Evolutionary conservation across 1,140 invertebrate genomes (phyloP).

Genomic region (Anthonomus grandis): DNA sequence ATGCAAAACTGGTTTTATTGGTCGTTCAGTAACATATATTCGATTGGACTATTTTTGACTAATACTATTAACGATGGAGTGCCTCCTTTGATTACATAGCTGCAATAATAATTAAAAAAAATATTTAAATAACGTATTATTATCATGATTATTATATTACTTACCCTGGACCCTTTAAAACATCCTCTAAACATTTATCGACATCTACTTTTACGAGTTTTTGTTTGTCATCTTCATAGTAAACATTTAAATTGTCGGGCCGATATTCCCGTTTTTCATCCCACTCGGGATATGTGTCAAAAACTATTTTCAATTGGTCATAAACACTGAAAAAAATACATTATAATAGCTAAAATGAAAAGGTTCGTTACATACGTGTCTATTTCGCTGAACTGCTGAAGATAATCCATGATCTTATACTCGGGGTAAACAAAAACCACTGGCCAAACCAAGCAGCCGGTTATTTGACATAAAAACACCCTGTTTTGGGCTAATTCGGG

Average conservation of each 20-base stretch:
- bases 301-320: constrained; percentile 70
- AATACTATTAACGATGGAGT: constrained; percentile 45
- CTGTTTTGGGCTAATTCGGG: constrained; percentile 57
- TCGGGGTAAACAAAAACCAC: constrained; percentile 83
- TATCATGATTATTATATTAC: constrained; percentile 17
- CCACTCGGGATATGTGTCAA: constrained; percentile 70
- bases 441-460: constrained; percentile 69
- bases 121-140: constrained; percentile 7
- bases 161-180: constrained; percentile 63
- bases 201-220: constrained; percentile 62
- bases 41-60: constrained; percentile 35
- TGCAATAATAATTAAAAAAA: no score
- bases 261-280: constrained; percentile 70
- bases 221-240: constrained; percentile 72
- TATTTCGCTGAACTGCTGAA: constrained; percentile 71
- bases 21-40: neutral
- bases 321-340: constrained; percentile 57
- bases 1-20: constrained; percentile 14
- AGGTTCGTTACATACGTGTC: constrained; percentile 53
- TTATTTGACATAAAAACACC: constrained; percentile 59
- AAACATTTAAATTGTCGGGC: constrained; percentile 65
- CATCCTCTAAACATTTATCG: constrained; percentile 58
- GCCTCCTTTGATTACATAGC: constrained; percentile 40
- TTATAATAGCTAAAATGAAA: neutral
- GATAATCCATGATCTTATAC: constrained; percentile 66